phyloP scores from a whole-genome alignment of 2,888 invertebrate genomes.

The Philereme transversata region DNA sequence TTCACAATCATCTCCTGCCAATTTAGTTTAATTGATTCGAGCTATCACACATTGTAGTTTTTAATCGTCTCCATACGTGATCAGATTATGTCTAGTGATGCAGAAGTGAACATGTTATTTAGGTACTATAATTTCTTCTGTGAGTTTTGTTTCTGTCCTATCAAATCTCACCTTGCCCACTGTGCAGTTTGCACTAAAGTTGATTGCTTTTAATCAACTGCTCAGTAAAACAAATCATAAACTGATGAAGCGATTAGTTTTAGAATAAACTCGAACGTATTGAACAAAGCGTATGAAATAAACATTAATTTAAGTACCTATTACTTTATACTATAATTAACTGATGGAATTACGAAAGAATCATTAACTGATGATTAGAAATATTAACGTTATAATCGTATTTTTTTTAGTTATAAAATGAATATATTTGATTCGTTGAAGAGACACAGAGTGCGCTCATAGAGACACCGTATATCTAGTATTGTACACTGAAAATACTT shows the following conservation, averaged over 20 bases:
- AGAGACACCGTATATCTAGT: too few relatives aligned
- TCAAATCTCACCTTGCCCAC: slow-evolving; percentile 46
- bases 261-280: slow-evolving; percentile 12
- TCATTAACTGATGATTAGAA: slow-evolving; percentile 9
- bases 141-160: slow-evolving; percentile 40
- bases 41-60: too few relatives aligned
- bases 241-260: slow-evolving; percentile 26
- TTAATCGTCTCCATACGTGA: too few relatives aligned
- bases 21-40: too few relatives aligned
- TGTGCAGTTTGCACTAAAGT: slow-evolving; percentile 44
- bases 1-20: too few relatives aligned
- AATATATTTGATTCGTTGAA: too few relatives aligned
- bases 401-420: too few relatives aligned
- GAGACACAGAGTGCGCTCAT: too few relatives aligned
- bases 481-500: too few relatives aligned
- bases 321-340: slow-evolving; percentile 7
- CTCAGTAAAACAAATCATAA: slow-evolving; percentile 24
- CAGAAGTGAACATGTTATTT: not conserved
- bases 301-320: slow-evolving; percentile 1
- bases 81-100: not conserved
- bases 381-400: too few relatives aligned
- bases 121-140: not conserved
- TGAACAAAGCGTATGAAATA: slow-evolving; percentile 16
- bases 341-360: slow-evolving; percentile 9
- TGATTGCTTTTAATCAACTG: slow-evolving; percentile 51